phyloP scores from a whole-genome alignment of 1,140 invertebrate genomes.

The Ceratina australensis region DNA sequence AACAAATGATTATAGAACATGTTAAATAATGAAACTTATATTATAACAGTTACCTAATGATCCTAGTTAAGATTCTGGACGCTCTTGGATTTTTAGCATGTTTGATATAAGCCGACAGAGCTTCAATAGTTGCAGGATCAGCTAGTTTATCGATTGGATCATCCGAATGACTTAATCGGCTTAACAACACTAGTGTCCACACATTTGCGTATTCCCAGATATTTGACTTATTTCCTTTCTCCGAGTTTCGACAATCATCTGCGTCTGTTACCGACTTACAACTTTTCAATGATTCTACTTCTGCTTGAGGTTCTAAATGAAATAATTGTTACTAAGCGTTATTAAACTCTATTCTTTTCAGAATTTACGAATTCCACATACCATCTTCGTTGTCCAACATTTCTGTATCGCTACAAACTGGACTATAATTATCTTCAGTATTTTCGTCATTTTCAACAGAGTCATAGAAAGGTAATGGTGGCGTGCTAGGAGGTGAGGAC shows the following conservation, averaged over 20 bases:
- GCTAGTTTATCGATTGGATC: slow-evolving; percentile 69
- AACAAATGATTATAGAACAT: not conserved
- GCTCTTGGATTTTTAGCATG: slow-evolving; percentile 64
- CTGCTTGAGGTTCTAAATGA: slow-evolving; percentile 61
- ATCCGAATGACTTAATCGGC: slow-evolving; percentile 63
- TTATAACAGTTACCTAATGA: slow-evolving; percentile 63
- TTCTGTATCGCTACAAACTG: slow-evolving; percentile 74
- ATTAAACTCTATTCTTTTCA: not conserved
- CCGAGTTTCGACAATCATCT: slow-evolving; percentile 44
- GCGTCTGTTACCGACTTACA: slow-evolving; percentile 63
- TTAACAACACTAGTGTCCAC: slow-evolving; percentile 68
- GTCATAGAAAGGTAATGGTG: slow-evolving; percentile 64
- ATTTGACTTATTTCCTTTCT: slow-evolving; percentile 36
- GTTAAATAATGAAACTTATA: not conserved
- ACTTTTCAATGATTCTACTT: slow-evolving; percentile 67
- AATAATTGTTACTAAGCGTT: not conserved
- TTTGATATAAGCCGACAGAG: slow-evolving; percentile 71
- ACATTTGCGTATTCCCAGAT: slow-evolving; percentile 50
- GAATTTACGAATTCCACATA: slow-evolving; percentile 22
- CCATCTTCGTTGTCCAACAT: slow-evolving; percentile 68
- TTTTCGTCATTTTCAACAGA: slow-evolving; percentile 57
- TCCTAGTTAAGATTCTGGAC: slow-evolving; percentile 67
- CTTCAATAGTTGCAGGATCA: slow-evolving; percentile 69
- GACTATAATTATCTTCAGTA: slow-evolving; percentile 75
- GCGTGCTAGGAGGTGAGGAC: slow-evolving; percentile 72